These are phyloP conservation scores for Oryzias melastigma DNA, from an alignment of 2,113 vertebrate genomes.

Conservation along the genomic window DNA sequence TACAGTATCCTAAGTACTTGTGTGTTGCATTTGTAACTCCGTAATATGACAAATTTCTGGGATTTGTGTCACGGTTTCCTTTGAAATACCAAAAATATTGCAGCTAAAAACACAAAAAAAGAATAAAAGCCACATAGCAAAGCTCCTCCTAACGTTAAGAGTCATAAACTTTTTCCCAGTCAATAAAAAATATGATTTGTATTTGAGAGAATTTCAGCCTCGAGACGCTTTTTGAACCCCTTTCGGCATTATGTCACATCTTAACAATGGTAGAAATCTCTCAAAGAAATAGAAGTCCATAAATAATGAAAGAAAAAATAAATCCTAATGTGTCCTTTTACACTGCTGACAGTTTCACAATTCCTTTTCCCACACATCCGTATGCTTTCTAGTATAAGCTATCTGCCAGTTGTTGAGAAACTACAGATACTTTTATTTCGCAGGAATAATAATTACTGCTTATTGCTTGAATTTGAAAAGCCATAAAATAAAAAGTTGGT, in stretches of 20 bases:
- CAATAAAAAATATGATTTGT: slow-evolving; percentile 43
- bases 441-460: slow-evolving; percentile 9
- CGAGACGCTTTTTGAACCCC: slow-evolving; percentile 60
- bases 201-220: slow-evolving; percentile 29
- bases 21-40: slow-evolving; percentile 54
- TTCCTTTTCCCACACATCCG: slow-evolving; percentile 21
- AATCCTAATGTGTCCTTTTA: slow-evolving; percentile 14
- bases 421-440: slow-evolving; percentile 5
- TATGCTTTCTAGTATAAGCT: slow-evolving; percentile 3
- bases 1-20: slow-evolving; percentile 66
- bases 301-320: slow-evolving; percentile 37
- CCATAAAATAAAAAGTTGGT: slow-evolving; percentile 7
- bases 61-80: slow-evolving; percentile 57
- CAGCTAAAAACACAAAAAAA: slow-evolving; percentile 21
- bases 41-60: slow-evolving; percentile 44
- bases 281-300: slow-evolving; percentile 34
- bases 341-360: slow-evolving; percentile 25
- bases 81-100: slow-evolving; percentile 48
- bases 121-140: neutral
- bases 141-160: slow-evolving; percentile 22
- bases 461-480: slow-evolving; percentile 6
- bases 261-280: slow-evolving; percentile 30
- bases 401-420: slow-evolving; percentile 18
- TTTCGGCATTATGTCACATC: slow-evolving; percentile 22
- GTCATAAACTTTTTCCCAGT: slow-evolving; percentile 27